Percentiles rank a stretch among this genome's conserved stretches.
Evolutionary conservation across 2,888 invertebrate species (phyloP).

Genomic region (Aphidoletes aphidimyza): DNA sequence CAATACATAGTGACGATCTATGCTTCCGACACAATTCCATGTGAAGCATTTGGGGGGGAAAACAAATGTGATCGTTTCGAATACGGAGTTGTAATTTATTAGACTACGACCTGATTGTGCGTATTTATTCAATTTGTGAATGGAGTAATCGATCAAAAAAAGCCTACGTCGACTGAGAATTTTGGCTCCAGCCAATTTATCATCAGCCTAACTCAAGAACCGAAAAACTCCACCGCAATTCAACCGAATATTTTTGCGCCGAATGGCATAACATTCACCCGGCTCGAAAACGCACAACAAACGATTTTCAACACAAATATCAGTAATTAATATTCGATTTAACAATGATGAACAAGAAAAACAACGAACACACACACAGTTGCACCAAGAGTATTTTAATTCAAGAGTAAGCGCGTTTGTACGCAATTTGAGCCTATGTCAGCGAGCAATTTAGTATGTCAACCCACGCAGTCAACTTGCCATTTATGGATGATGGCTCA

Average conservation of each 20-base stretch:
- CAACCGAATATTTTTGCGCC: no score
- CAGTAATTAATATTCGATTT: constrained; percentile 46
- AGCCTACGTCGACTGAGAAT: neutral
- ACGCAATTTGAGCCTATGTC: neutral
- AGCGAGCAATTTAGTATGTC: neutral
- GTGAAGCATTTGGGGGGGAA: no score
- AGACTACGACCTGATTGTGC: neutral
- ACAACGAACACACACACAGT: neutral
- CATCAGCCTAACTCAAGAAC: neutral
- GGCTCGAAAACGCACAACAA: neutral
- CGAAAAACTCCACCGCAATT: no score
- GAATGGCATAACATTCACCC: no score
- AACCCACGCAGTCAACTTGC: neutral
- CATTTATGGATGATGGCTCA: constrained; percentile 37
- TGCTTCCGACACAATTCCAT: no score
- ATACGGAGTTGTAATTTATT: no score
- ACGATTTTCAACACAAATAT: neutral
- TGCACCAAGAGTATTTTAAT: neutral
- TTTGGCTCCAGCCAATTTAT: neutral
- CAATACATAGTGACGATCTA: no score
- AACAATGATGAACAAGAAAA: constrained; percentile 37
- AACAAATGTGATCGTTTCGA: no score
- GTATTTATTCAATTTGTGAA: constrained; percentile 17
- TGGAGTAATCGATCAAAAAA: constrained; percentile 43
- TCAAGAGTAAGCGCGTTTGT: neutral